Evolutionary conservation across 2,113 vertebrate genomes (phyloP).

Genomic region (Morone saxatilis): DNA sequence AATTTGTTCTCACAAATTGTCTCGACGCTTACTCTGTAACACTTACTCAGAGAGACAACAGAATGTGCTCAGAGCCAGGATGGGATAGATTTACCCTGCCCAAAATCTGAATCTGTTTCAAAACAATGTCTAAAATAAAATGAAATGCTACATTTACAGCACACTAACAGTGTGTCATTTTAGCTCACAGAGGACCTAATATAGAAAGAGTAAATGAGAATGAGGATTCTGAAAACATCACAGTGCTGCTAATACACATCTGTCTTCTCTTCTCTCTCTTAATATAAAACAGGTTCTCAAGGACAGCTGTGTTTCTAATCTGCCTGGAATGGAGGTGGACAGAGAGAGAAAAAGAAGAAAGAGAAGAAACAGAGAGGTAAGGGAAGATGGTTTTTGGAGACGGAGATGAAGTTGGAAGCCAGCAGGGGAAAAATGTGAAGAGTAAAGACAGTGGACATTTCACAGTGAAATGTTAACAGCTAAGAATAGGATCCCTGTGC

Average conservation of each 20-base stretch:
- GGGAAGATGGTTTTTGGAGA: constrained; percentile 9
- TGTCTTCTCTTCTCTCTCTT: constrained; percentile 1
- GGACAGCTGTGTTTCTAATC: constrained; percentile 52
- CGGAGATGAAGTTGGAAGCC: constrained; percentile 6
- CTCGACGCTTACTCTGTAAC: constrained; percentile 49
- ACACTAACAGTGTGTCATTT: neutral
- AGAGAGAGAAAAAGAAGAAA: constrained; percentile 3
- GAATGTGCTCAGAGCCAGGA: neutral
- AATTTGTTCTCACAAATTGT: constrained; percentile 68
- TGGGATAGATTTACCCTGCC: constrained; percentile 6
- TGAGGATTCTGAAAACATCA: neutral
- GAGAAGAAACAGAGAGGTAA: neutral
- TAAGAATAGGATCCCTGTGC: constrained; percentile 47
- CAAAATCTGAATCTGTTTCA: neutral
- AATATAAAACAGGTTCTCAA: constrained; percentile 20
- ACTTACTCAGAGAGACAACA: constrained; percentile 18
- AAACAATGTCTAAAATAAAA: neutral
- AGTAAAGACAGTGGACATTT: constrained; percentile 33
- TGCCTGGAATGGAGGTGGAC: constrained; percentile 49
- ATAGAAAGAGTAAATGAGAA: neutral
- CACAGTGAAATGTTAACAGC: constrained; percentile 46
- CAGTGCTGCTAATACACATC: neutral
- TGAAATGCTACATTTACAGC: neutral
- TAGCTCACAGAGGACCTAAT: constrained; percentile 8
- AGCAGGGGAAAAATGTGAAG: constrained; percentile 30